Percentiles rank a stretch among this genome's conserved stretches.
Conservation (phyloP, 2,888 invertebrate species). For the Microchrysa polita region DNA sequence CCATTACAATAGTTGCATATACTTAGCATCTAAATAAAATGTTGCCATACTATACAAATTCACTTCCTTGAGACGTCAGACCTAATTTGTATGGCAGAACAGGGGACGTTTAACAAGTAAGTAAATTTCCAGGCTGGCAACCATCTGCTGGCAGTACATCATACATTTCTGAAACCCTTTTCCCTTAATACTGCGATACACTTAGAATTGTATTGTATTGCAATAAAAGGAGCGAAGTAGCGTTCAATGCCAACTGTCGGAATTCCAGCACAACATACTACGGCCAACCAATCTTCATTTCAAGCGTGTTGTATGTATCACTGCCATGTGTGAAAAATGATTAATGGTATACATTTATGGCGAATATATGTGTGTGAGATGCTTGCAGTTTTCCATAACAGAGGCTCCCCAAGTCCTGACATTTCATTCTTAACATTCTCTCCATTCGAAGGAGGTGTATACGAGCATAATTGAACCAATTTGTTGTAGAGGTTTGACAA, state of each 20-base stretch:
- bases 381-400: not conserved
- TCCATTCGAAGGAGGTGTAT: conserved; percentile 17
- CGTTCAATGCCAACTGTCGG: not conserved
- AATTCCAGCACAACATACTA: not conserved
- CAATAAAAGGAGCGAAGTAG: too few species aligned
- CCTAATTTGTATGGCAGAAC: too few species aligned
- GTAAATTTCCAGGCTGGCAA: not conserved
- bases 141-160: not conserved
- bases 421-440: too few species aligned
- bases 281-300: conserved; percentile 26
- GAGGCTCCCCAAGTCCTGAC: not conserved
- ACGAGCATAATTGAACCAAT: conserved; percentile 38
- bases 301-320: conserved; percentile 18
- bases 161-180: not conserved
- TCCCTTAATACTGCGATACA: not conserved
- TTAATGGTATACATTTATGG: conserved; percentile 39
- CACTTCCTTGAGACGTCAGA: not conserved
- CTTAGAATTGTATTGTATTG: not conserved
- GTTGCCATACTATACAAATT: not conserved
- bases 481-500: conserved; percentile 18
- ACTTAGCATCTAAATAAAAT: not conserved
- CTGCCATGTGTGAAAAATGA: conserved; percentile 41
- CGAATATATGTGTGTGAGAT: conserved; percentile 30
- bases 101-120: not conserved
- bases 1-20: not conserved